Evolutionary conservation across 2,888 invertebrate genomes (phyloP), one percentile per base, ranked within the genome.

Genomic region (Lasius fuliginosus): DNA sequence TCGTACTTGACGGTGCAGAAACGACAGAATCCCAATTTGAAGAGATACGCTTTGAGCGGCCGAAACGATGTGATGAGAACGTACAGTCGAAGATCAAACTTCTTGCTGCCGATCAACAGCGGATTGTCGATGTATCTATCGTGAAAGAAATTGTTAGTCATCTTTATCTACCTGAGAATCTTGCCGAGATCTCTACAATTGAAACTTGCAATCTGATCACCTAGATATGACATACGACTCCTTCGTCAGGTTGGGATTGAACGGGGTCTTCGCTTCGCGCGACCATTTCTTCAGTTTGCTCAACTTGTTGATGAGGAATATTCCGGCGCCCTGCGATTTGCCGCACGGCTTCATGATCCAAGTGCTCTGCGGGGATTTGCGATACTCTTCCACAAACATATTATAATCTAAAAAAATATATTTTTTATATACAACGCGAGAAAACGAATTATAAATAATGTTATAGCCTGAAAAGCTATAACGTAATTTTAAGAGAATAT

Each of bases 271-370:
- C 0, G 98, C 97, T 95, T 98, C 98, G 36, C 98, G 96, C 0
- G 98, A 98, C 98, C 98, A 98, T 94, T 97, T 97, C 94, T 99
- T 99, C 84, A 99, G 95, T 95, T 99, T 99, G 3, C 99, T 98
- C 85, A 99, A 95, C 95, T 99, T 99, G 95, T 99, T 99, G 91
- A 99, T 99, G 82, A 99, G 96, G 95, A 99, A 99, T 93, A 99
- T 99, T 58, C 99, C 99, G n/a, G 98, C 97, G 1, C 98, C 98
- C 94, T 98, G 98, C 0, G 99, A 99, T 95, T 99, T 98, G 42
- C 99, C 99, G 94, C 99, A 98, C 0, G 99, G 99, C 94, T 99
- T 99, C 97, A 99, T 98, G 88, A 99, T 99, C 99, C 99, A 99
- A 0, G 99, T 99, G 91, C 98, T 98, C 93, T 98, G 98, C 0